Conservation (phyloP, 1,140 invertebrate genomes). For the Cephus cinctus region DNA sequence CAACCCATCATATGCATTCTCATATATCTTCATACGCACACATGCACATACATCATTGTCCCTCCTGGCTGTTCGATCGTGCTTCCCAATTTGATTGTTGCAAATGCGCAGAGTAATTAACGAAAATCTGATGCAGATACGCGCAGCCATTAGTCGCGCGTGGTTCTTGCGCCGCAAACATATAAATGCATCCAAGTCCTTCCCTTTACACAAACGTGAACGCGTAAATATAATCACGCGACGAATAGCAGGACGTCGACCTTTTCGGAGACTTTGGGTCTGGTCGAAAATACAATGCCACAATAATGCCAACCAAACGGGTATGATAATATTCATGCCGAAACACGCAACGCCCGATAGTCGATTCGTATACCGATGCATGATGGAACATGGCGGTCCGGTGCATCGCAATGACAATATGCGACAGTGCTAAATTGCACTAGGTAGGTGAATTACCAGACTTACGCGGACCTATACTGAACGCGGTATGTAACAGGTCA, state of each 20-base stretch:
- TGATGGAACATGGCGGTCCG: too few relatives aligned
- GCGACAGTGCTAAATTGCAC: not conserved
- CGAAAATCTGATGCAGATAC: slow-evolving; percentile 15
- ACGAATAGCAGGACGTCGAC: not conserved
- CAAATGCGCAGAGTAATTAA: slow-evolving; percentile 6
- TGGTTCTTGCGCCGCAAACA: not conserved
- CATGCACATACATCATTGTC: too few relatives aligned
- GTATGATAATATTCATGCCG: slow-evolving; percentile 13
- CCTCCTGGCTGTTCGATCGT: too few relatives aligned
- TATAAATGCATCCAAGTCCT: not conserved
- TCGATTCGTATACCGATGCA: too few relatives aligned
- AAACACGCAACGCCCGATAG: too few relatives aligned
- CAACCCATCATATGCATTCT: too few relatives aligned
- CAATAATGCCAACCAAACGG: slow-evolving; percentile 11
- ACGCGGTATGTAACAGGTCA: too few relatives aligned
- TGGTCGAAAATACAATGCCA: slow-evolving; percentile 7
- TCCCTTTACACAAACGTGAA: slow-evolving; percentile 11
- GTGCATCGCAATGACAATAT: too few relatives aligned
- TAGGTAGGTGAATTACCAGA: slow-evolving; percentile 1
- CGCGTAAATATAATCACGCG: slow-evolving; percentile 2
- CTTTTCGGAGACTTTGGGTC: not conserved
- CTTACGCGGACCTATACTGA: too few relatives aligned
- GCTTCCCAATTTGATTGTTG: too few relatives aligned
- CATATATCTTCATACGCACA: too few relatives aligned
- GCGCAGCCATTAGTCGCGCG: slow-evolving; percentile 10